Conservation (phyloP, 2,888 invertebrate genomes). For the Julus scandinavius region DNA sequence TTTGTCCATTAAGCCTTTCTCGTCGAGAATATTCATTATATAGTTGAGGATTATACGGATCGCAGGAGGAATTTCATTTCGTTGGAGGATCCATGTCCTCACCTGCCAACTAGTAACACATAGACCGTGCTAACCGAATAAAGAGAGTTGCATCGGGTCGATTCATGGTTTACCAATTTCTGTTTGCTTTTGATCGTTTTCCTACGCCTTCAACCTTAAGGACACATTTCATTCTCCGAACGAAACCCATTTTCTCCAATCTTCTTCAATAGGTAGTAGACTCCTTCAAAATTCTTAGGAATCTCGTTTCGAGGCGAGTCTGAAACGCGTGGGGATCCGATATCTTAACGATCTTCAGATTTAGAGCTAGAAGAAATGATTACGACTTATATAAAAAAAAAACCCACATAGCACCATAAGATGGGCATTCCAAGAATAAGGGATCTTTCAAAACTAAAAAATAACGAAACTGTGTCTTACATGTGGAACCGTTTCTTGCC, state of each 20-base stretch:
- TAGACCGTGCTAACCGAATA: constrained; percentile 16
- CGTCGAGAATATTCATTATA: constrained; percentile 30
- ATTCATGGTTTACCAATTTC: constrained; percentile 42
- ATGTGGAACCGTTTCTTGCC: background rate
- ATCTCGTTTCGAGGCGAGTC: constrained; percentile 2
- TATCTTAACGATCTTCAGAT: constrained; percentile 42
- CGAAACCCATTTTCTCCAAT: constrained; percentile 30
- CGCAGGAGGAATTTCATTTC: background rate
- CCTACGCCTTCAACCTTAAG: constrained; percentile 30
- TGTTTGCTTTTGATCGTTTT: constrained; percentile 39
- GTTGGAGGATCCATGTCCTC: background rate
- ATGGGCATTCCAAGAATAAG: background rate
- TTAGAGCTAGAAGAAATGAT: constrained; percentile 2
- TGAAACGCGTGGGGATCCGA: background rate
- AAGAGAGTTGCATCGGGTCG: background rate
- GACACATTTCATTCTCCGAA: constrained; percentile 39
- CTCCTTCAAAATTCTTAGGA: constrained; percentile 17
- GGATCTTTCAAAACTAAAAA: background rate
- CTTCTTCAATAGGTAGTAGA: background rate
- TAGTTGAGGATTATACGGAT: background rate
- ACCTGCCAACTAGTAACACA: background rate
- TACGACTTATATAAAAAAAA: background rate
- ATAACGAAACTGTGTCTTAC: background rate
- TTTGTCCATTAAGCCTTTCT: background rate
- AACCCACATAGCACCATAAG: background rate